Base-by-base conservation (phyloP, 2,797 vertebrate genomes). In the Nannoperca obscura region DNA sequence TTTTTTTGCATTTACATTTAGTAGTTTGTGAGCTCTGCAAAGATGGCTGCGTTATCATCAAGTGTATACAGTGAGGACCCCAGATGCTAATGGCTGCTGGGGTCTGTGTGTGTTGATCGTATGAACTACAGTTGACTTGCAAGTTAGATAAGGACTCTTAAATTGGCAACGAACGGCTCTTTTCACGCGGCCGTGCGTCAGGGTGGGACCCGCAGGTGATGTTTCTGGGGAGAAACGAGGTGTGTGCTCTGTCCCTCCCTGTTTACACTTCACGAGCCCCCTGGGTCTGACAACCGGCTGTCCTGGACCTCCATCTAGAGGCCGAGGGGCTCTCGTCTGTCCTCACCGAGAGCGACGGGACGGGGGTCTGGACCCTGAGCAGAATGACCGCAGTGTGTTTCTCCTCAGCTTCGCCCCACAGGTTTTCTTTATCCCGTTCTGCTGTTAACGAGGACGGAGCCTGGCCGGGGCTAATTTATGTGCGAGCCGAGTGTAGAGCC, bases 381-480 rank as follows among this genome's bases (percentile, higher is more conserved):
- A 87, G 74, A 93, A 89, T 83, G 81, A 83, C 64, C 68, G 69
- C 82, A 85, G 74, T 90, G 85, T 91, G 85, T 91, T 87, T 84
- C 74, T 71, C 22, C 53, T 67, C 59, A 71, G 54, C 47, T 13
- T 55, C 55, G 24, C 58, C 52, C 22, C 22, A 47, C 32, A 53
- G 20, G 3, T 59, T 64, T 32, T 57, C 15, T 47, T 53, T 66
- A 40, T 76, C 69, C 74, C 50, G 53, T 70, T 69, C 82, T 52
- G 40, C 36, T 52, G 81, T 90, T 92, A 79, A 90, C 15, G 5
- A 85, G 85, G 76, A 81, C 58, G 64, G 49, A 68, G 81, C 74
- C 71, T 79, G 87, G 68, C 52, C 0, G 34, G 46, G 50, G 59
- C 79, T 89, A 42, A 90, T 88, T 91, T 89, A 81, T 84, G 86